A percentile compares a stretch with the other conserved stretches of the same genome.
Evolutionary conservation across 2,113 vertebrate genomes (phyloP).

Genomic region (Sceloporus undulatus): DNA sequence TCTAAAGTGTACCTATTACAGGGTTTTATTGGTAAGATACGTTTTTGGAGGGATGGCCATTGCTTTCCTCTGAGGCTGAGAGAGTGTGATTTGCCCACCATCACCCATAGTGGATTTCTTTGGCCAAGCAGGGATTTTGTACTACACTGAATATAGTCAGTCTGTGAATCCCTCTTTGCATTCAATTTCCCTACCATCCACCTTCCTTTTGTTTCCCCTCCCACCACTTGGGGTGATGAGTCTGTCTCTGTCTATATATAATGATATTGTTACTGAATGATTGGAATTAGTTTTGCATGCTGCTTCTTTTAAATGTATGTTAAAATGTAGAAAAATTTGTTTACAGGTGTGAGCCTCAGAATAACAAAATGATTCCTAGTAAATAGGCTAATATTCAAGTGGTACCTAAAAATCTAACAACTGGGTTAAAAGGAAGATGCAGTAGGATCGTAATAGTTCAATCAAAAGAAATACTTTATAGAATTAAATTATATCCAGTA

Average conservation of each 20-base stretch:
- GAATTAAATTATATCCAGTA: neutral
- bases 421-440: neutral
- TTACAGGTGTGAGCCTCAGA: neutral
- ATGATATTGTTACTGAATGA: conserved; percentile 9
- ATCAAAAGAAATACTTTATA: neutral
- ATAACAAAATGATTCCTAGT: conserved; percentile 12
- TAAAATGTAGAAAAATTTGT: neutral
- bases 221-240: neutral
- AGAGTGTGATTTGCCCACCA: no score
- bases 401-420: neutral
- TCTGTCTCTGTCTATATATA: conserved; percentile 2
- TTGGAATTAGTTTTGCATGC: conserved; percentile 14
- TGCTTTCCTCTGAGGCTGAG: no score
- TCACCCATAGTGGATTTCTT: no score
- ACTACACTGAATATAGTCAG: neutral
- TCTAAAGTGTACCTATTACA: no score
- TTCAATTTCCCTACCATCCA: neutral
- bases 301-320: neutral
- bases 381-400: neutral
- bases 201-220: neutral
- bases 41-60: no score
- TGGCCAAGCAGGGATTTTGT: no score
- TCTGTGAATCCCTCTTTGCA: neutral
- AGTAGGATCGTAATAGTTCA: neutral
- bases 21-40: no score